These are phyloP conservation scores for Rissa tridactyla DNA, from an alignment of 2,113 vertebrate genomes.

Conservation along the genomic window DNA sequence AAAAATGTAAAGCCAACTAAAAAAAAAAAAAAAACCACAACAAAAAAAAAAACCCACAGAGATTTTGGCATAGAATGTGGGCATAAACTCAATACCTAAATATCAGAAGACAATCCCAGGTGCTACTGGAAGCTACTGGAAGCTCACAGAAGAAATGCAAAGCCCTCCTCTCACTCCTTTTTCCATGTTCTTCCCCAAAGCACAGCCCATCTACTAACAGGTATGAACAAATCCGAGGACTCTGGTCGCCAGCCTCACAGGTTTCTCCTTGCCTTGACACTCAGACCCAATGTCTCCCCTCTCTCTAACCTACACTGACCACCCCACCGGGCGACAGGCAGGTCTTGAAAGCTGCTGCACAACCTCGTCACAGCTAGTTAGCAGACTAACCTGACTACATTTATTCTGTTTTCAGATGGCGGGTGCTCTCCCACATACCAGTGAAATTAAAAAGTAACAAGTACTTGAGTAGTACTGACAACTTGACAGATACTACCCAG, in stretches of 20 bases:
- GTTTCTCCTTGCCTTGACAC: not conserved
- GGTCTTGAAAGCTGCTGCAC: not conserved
- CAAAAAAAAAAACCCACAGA: too few species aligned
- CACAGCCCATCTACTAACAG: not conserved
- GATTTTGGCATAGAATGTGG: not conserved
- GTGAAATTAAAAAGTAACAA: not conserved
- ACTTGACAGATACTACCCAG: not conserved
- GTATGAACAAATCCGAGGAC: accelerated
- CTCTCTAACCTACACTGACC: not conserved
- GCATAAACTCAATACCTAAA: not conserved
- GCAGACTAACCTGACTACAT: not conserved
- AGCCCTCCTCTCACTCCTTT: not conserved
- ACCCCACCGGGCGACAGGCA: not conserved
- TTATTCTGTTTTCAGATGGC: not conserved
- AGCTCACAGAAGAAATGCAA: not conserved
- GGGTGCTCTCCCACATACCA: not conserved
- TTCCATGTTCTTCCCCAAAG: accelerated
- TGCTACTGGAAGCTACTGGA: accelerated
- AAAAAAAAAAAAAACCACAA: too few species aligned
- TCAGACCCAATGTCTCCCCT: not conserved
- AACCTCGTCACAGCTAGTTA: not conserved
- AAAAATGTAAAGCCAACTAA: not conserved
- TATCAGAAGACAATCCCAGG: accelerated
- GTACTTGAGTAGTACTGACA: not conserved
- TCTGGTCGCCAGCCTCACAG: accelerated